These are phyloP conservation scores for Paguma larvata DNA, from an alignment of 2,797 vertebrate genomes.

Conservation along the genomic window DNA sequence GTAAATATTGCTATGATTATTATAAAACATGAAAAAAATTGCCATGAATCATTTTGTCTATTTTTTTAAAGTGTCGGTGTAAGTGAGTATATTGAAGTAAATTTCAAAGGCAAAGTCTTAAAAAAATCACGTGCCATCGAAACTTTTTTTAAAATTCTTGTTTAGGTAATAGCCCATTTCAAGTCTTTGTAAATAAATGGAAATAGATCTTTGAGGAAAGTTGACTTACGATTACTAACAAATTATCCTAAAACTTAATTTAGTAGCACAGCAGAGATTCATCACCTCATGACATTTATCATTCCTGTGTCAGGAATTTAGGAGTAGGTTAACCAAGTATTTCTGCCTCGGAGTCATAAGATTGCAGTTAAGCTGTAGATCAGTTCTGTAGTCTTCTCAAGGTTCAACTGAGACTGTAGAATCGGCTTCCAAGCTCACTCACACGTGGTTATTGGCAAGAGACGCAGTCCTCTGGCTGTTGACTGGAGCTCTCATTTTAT, in stretches of 20 bases:
- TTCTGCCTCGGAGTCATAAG: not conserved
- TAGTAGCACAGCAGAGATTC: not conserved
- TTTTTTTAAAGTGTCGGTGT: not conserved
- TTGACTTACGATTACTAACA: slow-evolving; percentile 28
- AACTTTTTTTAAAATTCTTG: not conserved
- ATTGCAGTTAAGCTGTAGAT: not conserved
- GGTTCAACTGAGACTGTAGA: not conserved
- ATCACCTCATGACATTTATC: not conserved
- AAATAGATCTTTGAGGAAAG: slow-evolving; percentile 47
- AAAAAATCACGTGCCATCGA: not conserved
- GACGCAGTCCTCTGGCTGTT: not conserved
- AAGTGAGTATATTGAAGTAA: slow-evolving; percentile 29
- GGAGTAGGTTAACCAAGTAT: not conserved
- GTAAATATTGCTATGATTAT: slow-evolving; percentile 1
- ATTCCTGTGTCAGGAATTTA: slow-evolving; percentile 28
- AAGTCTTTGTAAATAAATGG: slow-evolving; percentile 30
- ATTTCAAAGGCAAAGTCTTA: slow-evolving; percentile 46
- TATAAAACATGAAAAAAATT: slow-evolving; percentile 39
- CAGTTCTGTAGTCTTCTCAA: not conserved
- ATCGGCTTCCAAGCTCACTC: not conserved
- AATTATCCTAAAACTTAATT: not conserved
- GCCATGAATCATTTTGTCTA: not conserved
- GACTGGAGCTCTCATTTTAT: not conserved
- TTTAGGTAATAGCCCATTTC: slow-evolving; percentile 27
- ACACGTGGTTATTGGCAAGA: not conserved